phyloP scores from a whole-genome alignment of 2,113 vertebrate species.

The Oreochromis niloticus region DNA sequence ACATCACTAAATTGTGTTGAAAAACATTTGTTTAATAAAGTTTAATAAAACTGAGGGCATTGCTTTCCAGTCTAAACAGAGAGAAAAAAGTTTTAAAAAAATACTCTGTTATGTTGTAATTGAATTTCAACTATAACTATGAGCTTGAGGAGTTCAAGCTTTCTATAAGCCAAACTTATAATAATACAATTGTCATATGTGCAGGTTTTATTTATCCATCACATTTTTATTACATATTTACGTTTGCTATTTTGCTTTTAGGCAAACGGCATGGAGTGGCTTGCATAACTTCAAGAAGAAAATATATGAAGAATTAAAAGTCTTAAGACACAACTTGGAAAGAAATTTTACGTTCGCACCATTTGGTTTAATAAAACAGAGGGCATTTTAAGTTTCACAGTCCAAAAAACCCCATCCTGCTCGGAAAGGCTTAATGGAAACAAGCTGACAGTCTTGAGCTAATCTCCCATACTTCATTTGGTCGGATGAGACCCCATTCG shows the following conservation, averaged over 20 bases:
- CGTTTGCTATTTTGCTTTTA: background rate
- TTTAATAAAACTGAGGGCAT: background rate
- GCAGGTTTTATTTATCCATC: background rate
- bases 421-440: slow-evolving; percentile 42
- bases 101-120: background rate
- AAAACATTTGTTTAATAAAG: background rate
- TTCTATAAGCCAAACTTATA: background rate
- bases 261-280: background rate
- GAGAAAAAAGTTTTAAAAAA: background rate
- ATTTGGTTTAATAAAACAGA: slow-evolving; percentile 14
- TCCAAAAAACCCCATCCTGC: slow-evolving; percentile 17
- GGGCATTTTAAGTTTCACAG: slow-evolving; percentile 24
- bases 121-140: background rate
- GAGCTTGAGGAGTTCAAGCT: background rate
- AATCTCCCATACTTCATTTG: slow-evolving; percentile 59
- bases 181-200: background rate
- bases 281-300: background rate
- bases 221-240: background rate
- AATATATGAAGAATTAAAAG: background rate
- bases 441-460: slow-evolving; percentile 49
- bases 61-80: background rate
- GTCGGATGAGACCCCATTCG: slow-evolving; percentile 42
- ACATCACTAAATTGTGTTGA: background rate
- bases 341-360: background rate
- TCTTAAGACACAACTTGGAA: background rate